Evolutionary conservation across 2,888 invertebrate genomes (phyloP), one percentile per base, ranked within the genome.

Genomic region (Rhimphoctona megacephalus): DNA sequence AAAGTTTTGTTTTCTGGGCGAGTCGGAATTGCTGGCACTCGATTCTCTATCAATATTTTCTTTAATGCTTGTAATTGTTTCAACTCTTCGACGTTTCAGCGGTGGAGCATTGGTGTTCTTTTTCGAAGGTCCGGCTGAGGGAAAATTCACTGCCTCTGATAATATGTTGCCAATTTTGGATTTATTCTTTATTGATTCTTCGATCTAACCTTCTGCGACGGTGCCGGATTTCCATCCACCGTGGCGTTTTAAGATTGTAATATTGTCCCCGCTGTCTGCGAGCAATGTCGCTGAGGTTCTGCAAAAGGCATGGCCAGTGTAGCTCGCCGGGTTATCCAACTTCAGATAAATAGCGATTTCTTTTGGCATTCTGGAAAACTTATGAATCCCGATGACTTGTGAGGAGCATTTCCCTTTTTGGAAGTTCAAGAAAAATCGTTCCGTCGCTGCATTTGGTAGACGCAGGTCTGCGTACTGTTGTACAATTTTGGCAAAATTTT

Each of bases 231-330:
- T 86, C 79, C 57, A 70, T 39, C 79, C 57, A 36, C 87, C 89
- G 66, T 90, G 90, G 33, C 87, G 83, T 72, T 89, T 90, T 33
- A 90, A 70, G 2, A 85, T 87, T 17, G 74, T 81, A 4, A 89
- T 84, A 39, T 88, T 86, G 36, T 87, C 90, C 80, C 89, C 89
- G 19, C 80, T 78, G 74, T 90, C 86, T 9, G 87, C 89, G 1
- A 90, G 85, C 33, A 90, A 74, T 8, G 86, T 85, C 8, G 86
- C 83, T 0, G 88, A 89, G 22, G 89, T 88, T 25, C 89, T 49
- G 11, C 89, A 86, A 70, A 90, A 90, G 33, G 81, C 67, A 72
- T 91, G 91, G 81, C 92, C 92, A 86, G 92, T 90, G 90, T 94
- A 94, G 90, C 90, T 90, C 88, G 92, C 92, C 90, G 86, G 39